phyloP scores from a whole-genome alignment of 1,140 invertebrate genomes.

The Vollenhovia emeryi region DNA sequence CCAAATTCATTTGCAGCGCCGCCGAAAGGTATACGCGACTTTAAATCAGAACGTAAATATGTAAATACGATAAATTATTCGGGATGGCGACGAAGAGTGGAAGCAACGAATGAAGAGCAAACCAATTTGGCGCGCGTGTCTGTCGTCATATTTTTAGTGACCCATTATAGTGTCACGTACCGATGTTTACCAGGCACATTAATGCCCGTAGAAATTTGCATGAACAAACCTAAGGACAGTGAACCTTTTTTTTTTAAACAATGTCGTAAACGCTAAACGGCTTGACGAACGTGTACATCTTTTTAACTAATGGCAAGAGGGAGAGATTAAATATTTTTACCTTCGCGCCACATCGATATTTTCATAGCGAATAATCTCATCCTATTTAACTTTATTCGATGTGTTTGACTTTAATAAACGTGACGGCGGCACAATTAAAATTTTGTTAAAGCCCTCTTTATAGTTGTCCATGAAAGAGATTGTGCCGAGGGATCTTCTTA shows the following conservation, averaged over 20 bases:
- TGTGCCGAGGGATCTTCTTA: neutral
- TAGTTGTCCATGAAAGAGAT: neutral
- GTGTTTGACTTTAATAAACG: neutral
- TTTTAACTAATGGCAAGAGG: neutral
- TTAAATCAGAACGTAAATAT: slow-evolving; percentile 40
- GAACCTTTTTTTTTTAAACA: slow-evolving; percentile 9
- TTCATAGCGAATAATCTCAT: neutral
- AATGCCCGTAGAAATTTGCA: slow-evolving; percentile 39
- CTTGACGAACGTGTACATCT: neutral
- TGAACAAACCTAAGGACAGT: slow-evolving; percentile 8
- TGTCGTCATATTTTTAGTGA: slow-evolving; percentile 34
- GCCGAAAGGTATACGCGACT: neutral
- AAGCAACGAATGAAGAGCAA: slow-evolving; percentile 42
- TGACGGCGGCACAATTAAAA: neutral
- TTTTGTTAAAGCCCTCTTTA: neutral
- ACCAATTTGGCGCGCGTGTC: slow-evolving; percentile 23
- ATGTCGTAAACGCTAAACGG: slow-evolving; percentile 13
- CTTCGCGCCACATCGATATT: neutral
- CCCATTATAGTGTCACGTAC: slow-evolving; percentile 35
- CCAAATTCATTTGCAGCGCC: slow-evolving; percentile 4
- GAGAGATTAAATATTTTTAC: neutral
- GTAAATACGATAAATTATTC: slow-evolving; percentile 33
- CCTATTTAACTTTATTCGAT: neutral
- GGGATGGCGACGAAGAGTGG: neutral
- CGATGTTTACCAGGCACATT: slow-evolving; percentile 47